Conservation (phyloP, 2,888 invertebrate species). For the Encarsia formosa region DNA sequence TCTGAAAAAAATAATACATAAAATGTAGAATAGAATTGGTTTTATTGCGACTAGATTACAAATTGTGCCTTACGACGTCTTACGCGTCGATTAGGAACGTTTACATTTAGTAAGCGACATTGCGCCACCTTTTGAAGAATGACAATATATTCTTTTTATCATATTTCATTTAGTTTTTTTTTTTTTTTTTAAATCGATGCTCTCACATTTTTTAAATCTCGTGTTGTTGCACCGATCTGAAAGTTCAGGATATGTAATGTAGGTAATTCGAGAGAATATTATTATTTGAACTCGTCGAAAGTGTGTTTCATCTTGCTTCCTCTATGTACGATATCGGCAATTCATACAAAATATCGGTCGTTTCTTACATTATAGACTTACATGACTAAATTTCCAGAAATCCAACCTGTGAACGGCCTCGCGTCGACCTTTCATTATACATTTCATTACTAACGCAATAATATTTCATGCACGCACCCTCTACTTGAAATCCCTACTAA, state of each 20-base stretch:
- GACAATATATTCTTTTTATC: slow-evolving; percentile 24
- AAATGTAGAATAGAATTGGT: slow-evolving; percentile 50
- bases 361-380: slow-evolving; percentile 38
- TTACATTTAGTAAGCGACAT: slow-evolving; percentile 42
- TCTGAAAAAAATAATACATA: no score
- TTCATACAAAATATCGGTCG: slow-evolving; percentile 50
- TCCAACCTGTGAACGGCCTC: slow-evolving; percentile 34
- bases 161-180: background rate
- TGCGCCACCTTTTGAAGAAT: slow-evolving; percentile 7
- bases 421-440: slow-evolving; percentile 16
- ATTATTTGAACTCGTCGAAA: background rate
- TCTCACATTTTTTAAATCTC: no score
- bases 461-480: slow-evolving; percentile 1
- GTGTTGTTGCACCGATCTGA: slow-evolving; percentile 16
- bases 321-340: slow-evolving; percentile 48
- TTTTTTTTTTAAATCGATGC: no score
- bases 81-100: slow-evolving; percentile 48
- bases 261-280: slow-evolving; percentile 42
- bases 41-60: slow-evolving; percentile 53
- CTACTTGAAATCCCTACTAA: slow-evolving; percentile 3
- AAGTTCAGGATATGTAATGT: slow-evolving; percentile 38
- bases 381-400: slow-evolving; percentile 39
- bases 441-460: slow-evolving; percentile 9
- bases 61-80: slow-evolving; percentile 47
- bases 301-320: background rate